Percentiles rank a stretch among this genome's conserved stretches.
Conservation (phyloP, 64 coral and sea anemone species). For the Dendrophyllia cribrosa region DNA sequence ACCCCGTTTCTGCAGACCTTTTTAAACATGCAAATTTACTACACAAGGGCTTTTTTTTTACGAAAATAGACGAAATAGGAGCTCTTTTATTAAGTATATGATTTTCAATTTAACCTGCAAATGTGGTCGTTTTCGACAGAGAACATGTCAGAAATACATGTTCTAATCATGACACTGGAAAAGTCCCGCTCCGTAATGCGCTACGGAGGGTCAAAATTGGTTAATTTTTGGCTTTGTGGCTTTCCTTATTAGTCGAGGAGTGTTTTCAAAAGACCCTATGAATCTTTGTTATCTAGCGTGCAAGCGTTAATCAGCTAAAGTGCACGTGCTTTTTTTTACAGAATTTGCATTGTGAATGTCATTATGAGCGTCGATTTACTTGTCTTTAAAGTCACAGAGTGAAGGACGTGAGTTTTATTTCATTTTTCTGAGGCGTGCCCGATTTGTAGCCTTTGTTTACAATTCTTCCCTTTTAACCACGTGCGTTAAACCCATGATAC, state of each 20-base stretch:
- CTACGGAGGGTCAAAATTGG: not conserved
- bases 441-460: not conserved
- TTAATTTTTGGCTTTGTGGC: slow-evolving; percentile 14
- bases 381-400: slow-evolving; percentile 72
- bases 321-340: slow-evolving; percentile 86
- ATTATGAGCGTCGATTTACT: slow-evolving; percentile 62
- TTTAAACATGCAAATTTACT: slow-evolving; percentile 41
- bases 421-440: slow-evolving; percentile 42
- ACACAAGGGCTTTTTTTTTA: slow-evolving; percentile 17
- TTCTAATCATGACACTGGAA: slow-evolving; percentile 2
- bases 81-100: not conserved
- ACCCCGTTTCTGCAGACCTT: not conserved
- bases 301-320: slow-evolving; percentile 62
- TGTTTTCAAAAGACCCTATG: slow-evolving; percentile 59
- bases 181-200: not conserved
- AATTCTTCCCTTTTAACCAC: not conserved
- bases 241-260: not conserved
- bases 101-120: not conserved
- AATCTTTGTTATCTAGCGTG: slow-evolving; percentile 72
- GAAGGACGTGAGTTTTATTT: slow-evolving; percentile 27
- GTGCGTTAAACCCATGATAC: not conserved
- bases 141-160: slow-evolving; percentile 35
- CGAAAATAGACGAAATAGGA: slow-evolving; percentile 45
- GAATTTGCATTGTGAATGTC: slow-evolving; percentile 87
- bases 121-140: slow-evolving; percentile 2